Evolutionary conservation across 2,888 invertebrate genomes (phyloP).

Genomic region (Dinocampus coccinellae): DNA sequence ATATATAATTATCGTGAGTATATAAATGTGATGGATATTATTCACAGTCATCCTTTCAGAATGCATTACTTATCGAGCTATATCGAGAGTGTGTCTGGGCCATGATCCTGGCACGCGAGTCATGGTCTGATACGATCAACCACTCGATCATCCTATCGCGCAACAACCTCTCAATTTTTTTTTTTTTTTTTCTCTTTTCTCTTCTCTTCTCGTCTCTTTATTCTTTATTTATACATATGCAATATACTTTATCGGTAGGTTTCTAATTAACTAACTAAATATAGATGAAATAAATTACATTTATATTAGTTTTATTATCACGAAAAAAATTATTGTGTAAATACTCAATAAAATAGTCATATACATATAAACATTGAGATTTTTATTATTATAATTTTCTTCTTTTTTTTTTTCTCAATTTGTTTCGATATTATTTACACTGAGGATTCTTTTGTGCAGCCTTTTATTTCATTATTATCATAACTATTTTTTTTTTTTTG

Average conservation of each 20-base stretch:
- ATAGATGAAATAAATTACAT: neutral
- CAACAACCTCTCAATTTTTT: neutral
- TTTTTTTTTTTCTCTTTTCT: neutral
- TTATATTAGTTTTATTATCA: neutral
- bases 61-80: slow-evolving; percentile 59
- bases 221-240: neutral
- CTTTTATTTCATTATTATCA: neutral
- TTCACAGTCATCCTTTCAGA: slow-evolving; percentile 57
- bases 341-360: neutral
- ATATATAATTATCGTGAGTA: slow-evolving; percentile 1
- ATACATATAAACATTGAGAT: neutral
- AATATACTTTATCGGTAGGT: neutral
- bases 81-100: slow-evolving; percentile 52
- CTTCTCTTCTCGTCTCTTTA: neutral
- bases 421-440: neutral
- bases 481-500: neutral
- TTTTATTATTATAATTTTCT: neutral
- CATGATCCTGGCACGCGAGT: slow-evolving; percentile 62
- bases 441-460: neutral
- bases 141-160: slow-evolving; percentile 65
- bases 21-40: slow-evolving; percentile 36
- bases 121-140: slow-evolving; percentile 55
- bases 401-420: too few species aligned
- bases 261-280: neutral
- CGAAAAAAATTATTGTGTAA: neutral